Percentiles rank a stretch among this genome's conserved stretches.
phyloP scores from a whole-genome alignment of 2,113 vertebrate genomes.

The Ciconia maguari region DNA sequence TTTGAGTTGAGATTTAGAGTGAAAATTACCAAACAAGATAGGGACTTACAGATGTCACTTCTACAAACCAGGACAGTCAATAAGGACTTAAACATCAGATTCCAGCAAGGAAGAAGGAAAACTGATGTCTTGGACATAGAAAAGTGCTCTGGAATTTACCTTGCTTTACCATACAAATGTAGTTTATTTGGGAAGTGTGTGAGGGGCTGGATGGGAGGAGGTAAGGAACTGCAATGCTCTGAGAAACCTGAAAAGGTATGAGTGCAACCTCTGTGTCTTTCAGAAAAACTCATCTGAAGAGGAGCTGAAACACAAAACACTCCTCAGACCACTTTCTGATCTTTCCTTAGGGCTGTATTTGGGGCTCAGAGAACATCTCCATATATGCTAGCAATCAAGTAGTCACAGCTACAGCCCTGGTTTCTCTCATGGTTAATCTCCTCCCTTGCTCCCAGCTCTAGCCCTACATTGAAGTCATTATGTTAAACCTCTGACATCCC shows the following conservation, averaged over 20 bases:
- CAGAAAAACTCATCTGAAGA: neutral
- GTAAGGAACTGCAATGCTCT: neutral
- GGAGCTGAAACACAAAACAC: neutral
- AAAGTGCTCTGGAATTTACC: neutral
- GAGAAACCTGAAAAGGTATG: neutral
- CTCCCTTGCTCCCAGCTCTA: neutral
- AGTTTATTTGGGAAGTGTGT: neutral
- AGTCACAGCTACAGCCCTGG: neutral
- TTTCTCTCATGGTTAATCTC: slow-evolving; percentile 27
- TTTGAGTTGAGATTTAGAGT: slow-evolving; percentile 61
- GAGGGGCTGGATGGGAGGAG: neutral
- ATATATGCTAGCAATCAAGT: neutral
- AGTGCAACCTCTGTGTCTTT: neutral
- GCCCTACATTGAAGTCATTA: neutral
- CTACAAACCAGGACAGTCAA: slow-evolving; percentile 42
- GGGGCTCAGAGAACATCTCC: neutral
- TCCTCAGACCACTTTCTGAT: neutral
- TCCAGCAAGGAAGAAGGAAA: neutral
- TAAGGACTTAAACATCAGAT: slow-evolving; percentile 34
- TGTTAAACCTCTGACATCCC: slow-evolving; percentile 3
- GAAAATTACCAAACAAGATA: slow-evolving; percentile 67
- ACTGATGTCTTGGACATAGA: neutral
- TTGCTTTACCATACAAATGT: neutral
- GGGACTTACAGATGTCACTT: slow-evolving; percentile 64
- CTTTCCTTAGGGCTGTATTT: neutral